phyloP scores from a whole-genome alignment of 37 sponge, comb jelly and placozoan species.

The Ephydatia muelleri region DNA sequence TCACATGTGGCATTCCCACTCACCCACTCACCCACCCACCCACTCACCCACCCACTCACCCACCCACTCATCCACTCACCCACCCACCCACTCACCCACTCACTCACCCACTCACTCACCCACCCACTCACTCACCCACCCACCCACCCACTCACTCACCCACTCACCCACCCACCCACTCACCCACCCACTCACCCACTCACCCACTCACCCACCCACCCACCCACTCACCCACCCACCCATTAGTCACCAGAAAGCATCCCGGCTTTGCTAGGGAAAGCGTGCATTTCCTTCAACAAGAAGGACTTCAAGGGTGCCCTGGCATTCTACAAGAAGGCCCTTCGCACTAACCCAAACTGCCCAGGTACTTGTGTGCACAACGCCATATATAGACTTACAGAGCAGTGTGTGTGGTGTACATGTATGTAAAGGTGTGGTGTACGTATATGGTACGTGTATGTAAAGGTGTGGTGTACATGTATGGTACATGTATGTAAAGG shows the following conservation, averaged over 20 bases:
- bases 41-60: too few relatives aligned
- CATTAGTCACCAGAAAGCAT: conserved; percentile 66
- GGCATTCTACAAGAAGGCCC: conserved; percentile 92
- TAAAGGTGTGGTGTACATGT: not conserved
- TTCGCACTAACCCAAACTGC: conserved; percentile 81
- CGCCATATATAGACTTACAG: too few relatives aligned
- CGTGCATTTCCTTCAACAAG: conserved; percentile 91
- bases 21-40: too few relatives aligned
- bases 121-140: too few relatives aligned
- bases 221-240: too few relatives aligned
- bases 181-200: too few relatives aligned
- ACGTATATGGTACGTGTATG: not conserved
- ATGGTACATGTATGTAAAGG: not conserved
- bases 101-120: too few relatives aligned
- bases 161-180: too few relatives aligned
- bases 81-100: too few relatives aligned
- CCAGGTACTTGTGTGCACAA: conserved; percentile 81
- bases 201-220: too few relatives aligned
- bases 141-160: too few relatives aligned
- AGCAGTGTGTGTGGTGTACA: conserved; percentile 2
- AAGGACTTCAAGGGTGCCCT: conserved; percentile 97
- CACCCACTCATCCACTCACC: too few relatives aligned
- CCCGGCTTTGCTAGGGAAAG: conserved; percentile 88
- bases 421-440: not conserved
- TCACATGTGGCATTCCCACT: not conserved